These are phyloP conservation scores for Ladona fulva DNA, from an alignment of 1,140 invertebrate species.

Conservation along the genomic window DNA sequence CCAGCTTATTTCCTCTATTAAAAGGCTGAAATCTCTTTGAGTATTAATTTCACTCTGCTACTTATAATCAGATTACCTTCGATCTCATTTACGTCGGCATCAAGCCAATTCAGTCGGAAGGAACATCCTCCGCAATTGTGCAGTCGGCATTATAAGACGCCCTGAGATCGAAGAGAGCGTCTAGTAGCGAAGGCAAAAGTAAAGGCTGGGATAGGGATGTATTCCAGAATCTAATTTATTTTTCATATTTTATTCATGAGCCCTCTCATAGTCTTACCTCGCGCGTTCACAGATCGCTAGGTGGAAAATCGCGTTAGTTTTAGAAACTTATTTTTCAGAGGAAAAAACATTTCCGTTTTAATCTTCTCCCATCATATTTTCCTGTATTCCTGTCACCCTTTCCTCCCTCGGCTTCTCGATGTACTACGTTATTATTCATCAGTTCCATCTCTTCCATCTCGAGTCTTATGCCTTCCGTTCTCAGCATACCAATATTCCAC, in stretches of 20 bases:
- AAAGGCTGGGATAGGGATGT: too few relatives aligned
- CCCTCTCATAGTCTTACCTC: neutral
- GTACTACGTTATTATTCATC: neutral
- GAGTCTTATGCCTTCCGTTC: neutral
- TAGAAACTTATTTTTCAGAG: constrained; percentile 4
- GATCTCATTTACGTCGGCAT: too few relatives aligned
- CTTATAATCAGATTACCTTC: too few relatives aligned
- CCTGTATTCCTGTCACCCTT: neutral
- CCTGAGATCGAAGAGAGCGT: too few relatives aligned
- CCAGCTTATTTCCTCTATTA: too few relatives aligned
- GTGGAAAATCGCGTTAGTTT: constrained; percentile 9
- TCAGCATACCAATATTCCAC: neutral
- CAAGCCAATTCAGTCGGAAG: too few relatives aligned
- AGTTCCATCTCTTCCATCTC: neutral
- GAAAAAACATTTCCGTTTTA: neutral
- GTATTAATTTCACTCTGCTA: too few relatives aligned
- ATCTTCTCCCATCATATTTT: neutral
- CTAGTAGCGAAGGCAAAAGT: too few relatives aligned
- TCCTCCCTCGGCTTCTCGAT: neutral
- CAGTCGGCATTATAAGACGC: too few relatives aligned
- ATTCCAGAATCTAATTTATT: neutral
- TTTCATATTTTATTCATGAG: constrained; percentile 7
- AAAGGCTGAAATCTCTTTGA: too few relatives aligned
- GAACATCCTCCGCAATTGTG: too few relatives aligned
- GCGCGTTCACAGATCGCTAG: neutral